Evolutionary conservation across 2,888 invertebrate genomes (phyloP).

Genomic region (Alloplasta piceator): DNA sequence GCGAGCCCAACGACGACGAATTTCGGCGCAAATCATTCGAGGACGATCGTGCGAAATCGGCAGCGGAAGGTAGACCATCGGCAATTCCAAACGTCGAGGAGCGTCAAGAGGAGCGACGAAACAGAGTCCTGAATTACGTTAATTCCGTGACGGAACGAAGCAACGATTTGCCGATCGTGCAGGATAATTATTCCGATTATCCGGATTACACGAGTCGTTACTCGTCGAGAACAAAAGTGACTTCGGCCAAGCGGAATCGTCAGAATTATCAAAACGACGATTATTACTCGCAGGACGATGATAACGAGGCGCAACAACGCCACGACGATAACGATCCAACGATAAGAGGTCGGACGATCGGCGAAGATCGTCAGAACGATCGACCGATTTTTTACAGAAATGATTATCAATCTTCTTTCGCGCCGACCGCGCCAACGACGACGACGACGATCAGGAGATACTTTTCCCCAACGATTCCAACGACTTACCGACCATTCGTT

Average conservation of each 20-base stretch:
- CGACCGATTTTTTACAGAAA: conserved; percentile 63
- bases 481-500: conserved; percentile 73
- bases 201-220: conserved; percentile 59
- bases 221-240: conserved; percentile 63
- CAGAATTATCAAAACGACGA: conserved; percentile 64
- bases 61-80: conserved; percentile 66
- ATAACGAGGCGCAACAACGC: background rate
- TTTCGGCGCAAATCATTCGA: conserved; percentile 86
- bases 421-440: conserved; percentile 80
- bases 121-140: conserved; percentile 36
- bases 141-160: conserved; percentile 62
- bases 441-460: conserved; percentile 78
- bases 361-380: conserved; percentile 60
- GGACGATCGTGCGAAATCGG: conserved; percentile 85
- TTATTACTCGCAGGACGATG: conserved; percentile 62
- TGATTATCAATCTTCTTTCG: conserved; percentile 77
- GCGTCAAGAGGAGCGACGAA: conserved; percentile 10
- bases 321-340: conserved; percentile 22
- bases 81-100: conserved; percentile 4
- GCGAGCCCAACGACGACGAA: conserved; percentile 82
- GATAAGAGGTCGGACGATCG: conserved; percentile 60
- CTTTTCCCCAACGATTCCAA: conserved; percentile 79
- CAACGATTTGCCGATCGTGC: conserved; percentile 72
- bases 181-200: conserved; percentile 69
- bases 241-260: conserved; percentile 42